These are phyloP conservation scores for Nixonia krombeini DNA, from an alignment of 1,140 invertebrate species.

Conservation along the genomic window DNA sequence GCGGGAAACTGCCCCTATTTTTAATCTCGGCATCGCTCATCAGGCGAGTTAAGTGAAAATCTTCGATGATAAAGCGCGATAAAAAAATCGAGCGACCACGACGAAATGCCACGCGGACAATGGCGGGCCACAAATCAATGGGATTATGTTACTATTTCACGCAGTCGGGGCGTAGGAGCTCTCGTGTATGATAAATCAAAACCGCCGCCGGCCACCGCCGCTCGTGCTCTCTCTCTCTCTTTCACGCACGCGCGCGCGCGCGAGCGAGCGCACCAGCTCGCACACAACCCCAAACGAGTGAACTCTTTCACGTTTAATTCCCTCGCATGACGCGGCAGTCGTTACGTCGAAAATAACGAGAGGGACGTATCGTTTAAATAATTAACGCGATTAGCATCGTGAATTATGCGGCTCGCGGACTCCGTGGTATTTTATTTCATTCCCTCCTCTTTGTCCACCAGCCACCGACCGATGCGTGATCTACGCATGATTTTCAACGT, in stretches of 20 bases:
- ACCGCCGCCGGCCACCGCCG: slow-evolving; percentile 52
- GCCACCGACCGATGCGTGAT: too few species aligned
- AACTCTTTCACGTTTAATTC: slow-evolving; percentile 16
- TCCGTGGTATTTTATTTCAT: too few species aligned
- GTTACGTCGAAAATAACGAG: slow-evolving; percentile 4
- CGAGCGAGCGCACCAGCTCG: too few species aligned
- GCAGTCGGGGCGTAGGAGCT: slow-evolving; percentile 42
- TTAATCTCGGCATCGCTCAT: slow-evolving; percentile 39
- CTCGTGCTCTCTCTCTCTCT: too few species aligned
- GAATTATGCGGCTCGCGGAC: too few species aligned
- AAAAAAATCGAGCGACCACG: slow-evolving; percentile 45
- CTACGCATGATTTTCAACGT: too few species aligned
- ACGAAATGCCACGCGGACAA: slow-evolving; percentile 63
- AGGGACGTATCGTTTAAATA: slow-evolving; percentile 5
- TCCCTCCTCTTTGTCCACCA: too few species aligned
- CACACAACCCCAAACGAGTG: slow-evolving; percentile 18
- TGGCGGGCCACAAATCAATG: slow-evolving; percentile 67
- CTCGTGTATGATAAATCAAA: slow-evolving; percentile 66
- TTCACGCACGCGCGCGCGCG: too few species aligned
- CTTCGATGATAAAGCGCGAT: slow-evolving; percentile 46
- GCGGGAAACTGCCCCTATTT: slow-evolving; percentile 3
- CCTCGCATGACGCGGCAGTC: not conserved
- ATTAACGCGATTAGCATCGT: slow-evolving; percentile 15
- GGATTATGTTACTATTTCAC: slow-evolving; percentile 71
- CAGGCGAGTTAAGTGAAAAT: slow-evolving; percentile 45